Evolutionary conservation across 35 echinoderm and acorn worm genomes (phyloP).

Genomic region (Lytechinus variegatus): DNA sequence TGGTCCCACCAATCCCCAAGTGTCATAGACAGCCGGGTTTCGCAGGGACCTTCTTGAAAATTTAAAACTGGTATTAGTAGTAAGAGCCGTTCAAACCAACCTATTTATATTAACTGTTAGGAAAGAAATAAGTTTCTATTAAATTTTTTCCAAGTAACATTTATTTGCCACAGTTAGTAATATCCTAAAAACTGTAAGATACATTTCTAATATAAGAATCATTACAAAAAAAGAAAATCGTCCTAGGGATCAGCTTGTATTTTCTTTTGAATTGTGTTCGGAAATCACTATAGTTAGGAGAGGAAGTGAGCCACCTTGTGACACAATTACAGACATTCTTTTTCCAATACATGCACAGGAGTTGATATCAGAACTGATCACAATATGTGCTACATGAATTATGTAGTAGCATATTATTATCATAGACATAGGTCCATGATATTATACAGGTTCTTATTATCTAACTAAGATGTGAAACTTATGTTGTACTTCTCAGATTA

Average conservation of each 20-base stretch:
- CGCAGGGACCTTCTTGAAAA: not conserved
- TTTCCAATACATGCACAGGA: not conserved
- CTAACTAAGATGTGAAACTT: too few relatives aligned
- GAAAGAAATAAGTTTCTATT: not conserved
- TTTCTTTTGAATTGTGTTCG: not conserved
- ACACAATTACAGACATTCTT: not conserved
- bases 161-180: not conserved
- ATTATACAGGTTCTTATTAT: too few relatives aligned
- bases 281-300: not conserved
- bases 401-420: too few relatives aligned
- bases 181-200: not conserved
- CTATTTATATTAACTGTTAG: not conserved
- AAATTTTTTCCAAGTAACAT: not conserved
- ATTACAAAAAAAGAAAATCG: not conserved
- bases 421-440: too few relatives aligned
- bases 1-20: not conserved
- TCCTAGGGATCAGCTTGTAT: not conserved
- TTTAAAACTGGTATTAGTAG: not conserved
- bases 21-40: not conserved
- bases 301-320: conserved; percentile 7
- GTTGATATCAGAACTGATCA: not conserved
- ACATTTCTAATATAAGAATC: not conserved
- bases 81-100: not conserved
- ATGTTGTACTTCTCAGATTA: too few relatives aligned
- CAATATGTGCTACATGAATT: too few relatives aligned